Evolutionary conservation across 2,797 vertebrate species (phyloP).

Genomic region (Chelon labrosus): DNA sequence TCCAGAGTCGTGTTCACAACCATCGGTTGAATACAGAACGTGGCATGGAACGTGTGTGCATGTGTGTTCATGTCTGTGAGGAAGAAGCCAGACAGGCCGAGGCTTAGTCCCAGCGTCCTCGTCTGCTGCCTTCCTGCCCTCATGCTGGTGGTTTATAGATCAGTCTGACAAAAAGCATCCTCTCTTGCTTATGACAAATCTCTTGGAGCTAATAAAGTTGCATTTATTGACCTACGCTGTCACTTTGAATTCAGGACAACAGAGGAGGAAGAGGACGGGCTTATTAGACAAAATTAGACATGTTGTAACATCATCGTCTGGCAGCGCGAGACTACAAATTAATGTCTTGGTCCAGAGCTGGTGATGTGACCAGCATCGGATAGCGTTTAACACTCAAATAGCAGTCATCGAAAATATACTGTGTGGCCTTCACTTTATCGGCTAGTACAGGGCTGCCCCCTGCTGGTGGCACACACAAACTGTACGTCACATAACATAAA

Average conservation of each 20-base stretch:
- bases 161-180: slow-evolving; percentile 18
- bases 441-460: slow-evolving; percentile 60
- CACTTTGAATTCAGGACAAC: slow-evolving; percentile 21
- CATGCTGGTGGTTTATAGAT: slow-evolving; percentile 24
- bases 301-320: slow-evolving; percentile 24
- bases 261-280: neutral
- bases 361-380: slow-evolving; percentile 50
- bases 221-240: slow-evolving; percentile 30
- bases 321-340: slow-evolving; percentile 21
- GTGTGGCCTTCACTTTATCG: neutral
- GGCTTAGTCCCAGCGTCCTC: slow-evolving; percentile 3
- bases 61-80: neutral
- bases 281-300: slow-evolving; percentile 18
- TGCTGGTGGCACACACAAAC: slow-evolving; percentile 42
- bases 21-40: slow-evolving; percentile 54
- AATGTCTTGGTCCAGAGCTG: slow-evolving; percentile 20
- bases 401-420: neutral
- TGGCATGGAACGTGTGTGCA: slow-evolving; percentile 39
- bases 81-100: slow-evolving; percentile 12
- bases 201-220: slow-evolving; percentile 24
- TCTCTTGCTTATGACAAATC: slow-evolving; percentile 12
- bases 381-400: neutral
- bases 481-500: neutral
- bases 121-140: slow-evolving; percentile 21
- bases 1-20: slow-evolving; percentile 56